Conservation (phyloP, 2,797 vertebrate genomes). For the Sparus aurata region DNA sequence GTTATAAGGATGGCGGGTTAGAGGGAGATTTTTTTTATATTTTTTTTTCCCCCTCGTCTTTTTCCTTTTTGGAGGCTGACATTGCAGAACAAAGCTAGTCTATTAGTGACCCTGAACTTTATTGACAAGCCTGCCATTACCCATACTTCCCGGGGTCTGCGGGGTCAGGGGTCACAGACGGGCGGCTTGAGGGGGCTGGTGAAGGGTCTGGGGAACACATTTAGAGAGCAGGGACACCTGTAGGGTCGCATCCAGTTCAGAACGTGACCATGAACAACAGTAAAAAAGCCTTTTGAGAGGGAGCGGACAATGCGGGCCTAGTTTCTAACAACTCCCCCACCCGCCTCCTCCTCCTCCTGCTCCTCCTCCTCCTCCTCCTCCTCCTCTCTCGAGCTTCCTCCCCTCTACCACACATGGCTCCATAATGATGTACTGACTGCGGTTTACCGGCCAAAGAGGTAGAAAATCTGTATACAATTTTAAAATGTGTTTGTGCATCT, state of each 20-base stretch:
- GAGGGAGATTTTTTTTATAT: slow-evolving; percentile 49
- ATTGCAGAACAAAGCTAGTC: slow-evolving; percentile 90
- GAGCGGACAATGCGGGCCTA: slow-evolving; percentile 70
- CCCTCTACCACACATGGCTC: slow-evolving; percentile 52
- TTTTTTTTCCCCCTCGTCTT: slow-evolving; percentile 35
- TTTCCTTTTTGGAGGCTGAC: slow-evolving; percentile 86
- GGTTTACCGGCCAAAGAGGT: slow-evolving; percentile 44
- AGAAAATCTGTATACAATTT: slow-evolving; percentile 46
- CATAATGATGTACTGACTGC: slow-evolving; percentile 51
- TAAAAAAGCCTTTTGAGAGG: slow-evolving; percentile 74
- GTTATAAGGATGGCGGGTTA: slow-evolving; percentile 56
- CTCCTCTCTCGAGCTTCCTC: slow-evolving; percentile 52
- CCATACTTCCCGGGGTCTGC: slow-evolving; percentile 88
- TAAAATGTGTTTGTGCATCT: slow-evolving; percentile 17
- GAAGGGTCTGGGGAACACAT: slow-evolving; percentile 91
- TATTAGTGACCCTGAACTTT: slow-evolving; percentile 95
- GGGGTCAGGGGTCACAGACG: slow-evolving; percentile 88
- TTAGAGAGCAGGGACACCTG: slow-evolving; percentile 93
- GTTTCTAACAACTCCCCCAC: slow-evolving; percentile 55
- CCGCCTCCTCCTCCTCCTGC: slow-evolving; percentile 26
- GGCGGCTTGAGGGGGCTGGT: slow-evolving; percentile 82
- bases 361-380: slow-evolving; percentile 36
- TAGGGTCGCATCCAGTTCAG: slow-evolving; percentile 89
- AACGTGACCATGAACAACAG: slow-evolving; percentile 83
- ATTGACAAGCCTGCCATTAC: slow-evolving; percentile 90